phyloP scores from a whole-genome alignment of 2,797 vertebrate genomes.

The Bradypus variegatus region DNA sequence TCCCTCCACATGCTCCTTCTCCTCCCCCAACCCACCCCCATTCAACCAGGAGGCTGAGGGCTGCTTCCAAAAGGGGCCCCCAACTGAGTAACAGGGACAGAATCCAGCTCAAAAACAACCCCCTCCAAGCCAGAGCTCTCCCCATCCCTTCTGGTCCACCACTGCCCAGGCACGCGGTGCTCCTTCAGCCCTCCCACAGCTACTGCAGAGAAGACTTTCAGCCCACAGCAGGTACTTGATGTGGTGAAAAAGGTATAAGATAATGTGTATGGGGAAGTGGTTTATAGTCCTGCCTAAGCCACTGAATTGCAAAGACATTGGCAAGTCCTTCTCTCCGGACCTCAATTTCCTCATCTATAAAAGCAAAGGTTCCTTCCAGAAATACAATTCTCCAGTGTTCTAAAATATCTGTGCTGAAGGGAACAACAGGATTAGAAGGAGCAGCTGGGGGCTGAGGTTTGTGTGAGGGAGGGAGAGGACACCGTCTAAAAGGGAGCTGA shows the following conservation, averaged over 20 bases:
- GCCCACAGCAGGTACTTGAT: not conserved
- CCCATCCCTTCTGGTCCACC: not conserved
- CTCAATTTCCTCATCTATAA: slow-evolving; percentile 6
- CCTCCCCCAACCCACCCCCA: too few relatives aligned
- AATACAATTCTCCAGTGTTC: not conserved
- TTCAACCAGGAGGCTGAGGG: not conserved
- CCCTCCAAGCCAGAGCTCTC: not conserved
- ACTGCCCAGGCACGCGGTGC: not conserved
- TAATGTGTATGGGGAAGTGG: not conserved
- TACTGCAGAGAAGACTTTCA: not conserved
- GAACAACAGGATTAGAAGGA: slow-evolving; percentile 10
- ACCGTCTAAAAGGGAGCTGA: not conserved
- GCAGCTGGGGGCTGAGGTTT: not conserved
- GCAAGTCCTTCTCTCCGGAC: not conserved
- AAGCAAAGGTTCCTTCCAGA: slow-evolving; percentile 10
- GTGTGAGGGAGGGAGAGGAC: not conserved
- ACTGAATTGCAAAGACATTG: not conserved
- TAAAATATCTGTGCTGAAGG: slow-evolving; percentile 11
- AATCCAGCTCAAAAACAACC: not conserved
- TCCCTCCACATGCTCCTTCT: not conserved
- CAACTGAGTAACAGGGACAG: not conserved
- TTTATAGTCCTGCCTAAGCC: not conserved
- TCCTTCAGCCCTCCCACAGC: not conserved
- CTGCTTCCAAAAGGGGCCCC: not conserved
- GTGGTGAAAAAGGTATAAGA: not conserved